Percentiles rank a stretch among this genome's conserved stretches.
phyloP scores from a whole-genome alignment of 2,797 vertebrate species.

The Acanthopagrus latus region DNA sequence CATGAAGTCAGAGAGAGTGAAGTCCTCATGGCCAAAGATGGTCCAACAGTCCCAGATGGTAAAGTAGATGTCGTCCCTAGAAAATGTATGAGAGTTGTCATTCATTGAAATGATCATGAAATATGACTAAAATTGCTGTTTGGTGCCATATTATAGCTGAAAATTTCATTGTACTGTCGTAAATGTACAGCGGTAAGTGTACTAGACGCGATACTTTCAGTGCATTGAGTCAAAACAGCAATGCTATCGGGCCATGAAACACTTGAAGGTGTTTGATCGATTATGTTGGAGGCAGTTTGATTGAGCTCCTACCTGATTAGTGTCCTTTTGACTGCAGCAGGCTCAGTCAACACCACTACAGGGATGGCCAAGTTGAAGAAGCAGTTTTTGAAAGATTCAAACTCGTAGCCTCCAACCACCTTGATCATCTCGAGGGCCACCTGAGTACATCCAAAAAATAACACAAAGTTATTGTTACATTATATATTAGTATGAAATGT shows the following conservation, averaged over 20 bases:
- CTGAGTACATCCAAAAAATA: too few relatives aligned
- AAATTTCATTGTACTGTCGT: neutral
- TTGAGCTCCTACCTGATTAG: slow-evolving; percentile 89
- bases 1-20: slow-evolving; percentile 97
- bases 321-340: slow-evolving; percentile 91
- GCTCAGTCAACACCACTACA: slow-evolving; percentile 94
- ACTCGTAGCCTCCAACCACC: slow-evolving; percentile 89
- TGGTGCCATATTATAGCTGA: neutral
- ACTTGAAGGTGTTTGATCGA: neutral
- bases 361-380: slow-evolving; percentile 99
- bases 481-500: too few relatives aligned
- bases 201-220: neutral
- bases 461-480: neutral
- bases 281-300: neutral
- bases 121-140: neutral
- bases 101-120: slow-evolving; percentile 1
- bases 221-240: slow-evolving; percentile 7
- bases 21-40: slow-evolving; percentile 94
- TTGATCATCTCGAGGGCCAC: slow-evolving; percentile 97
- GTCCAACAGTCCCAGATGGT: slow-evolving; percentile 99
- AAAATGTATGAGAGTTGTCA: slow-evolving; percentile 21
- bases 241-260: neutral
- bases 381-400: slow-evolving; percentile 96
- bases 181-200: neutral
- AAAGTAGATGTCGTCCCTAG: slow-evolving; percentile 95